Percentiles rank a stretch among this genome's conserved stretches.
These are phyloP conservation scores for Goniozus legneri DNA, from an alignment of 1,140 invertebrate species.

Conservation along the genomic window DNA sequence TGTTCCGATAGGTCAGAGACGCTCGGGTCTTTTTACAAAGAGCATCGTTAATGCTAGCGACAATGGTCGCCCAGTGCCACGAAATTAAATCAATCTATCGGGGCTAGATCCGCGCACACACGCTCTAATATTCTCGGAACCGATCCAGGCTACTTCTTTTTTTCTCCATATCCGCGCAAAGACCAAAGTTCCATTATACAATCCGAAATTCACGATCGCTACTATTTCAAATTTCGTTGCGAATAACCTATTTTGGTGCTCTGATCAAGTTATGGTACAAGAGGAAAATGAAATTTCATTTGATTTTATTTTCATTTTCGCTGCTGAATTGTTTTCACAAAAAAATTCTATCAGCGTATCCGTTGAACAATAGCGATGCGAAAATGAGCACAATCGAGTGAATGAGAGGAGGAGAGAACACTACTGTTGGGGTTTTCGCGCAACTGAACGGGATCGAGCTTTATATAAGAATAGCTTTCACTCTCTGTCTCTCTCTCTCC, in stretches of 20 bases:
- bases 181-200: too few relatives aligned
- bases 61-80: slow-evolving; percentile 1
- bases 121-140: background rate
- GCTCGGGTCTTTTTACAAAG: slow-evolving; percentile 11
- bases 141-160: background rate
- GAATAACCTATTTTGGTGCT: background rate
- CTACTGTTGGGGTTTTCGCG: too few relatives aligned
- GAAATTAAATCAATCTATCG: background rate
- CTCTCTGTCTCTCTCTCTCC: too few relatives aligned
- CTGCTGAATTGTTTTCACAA: too few relatives aligned
- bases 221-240: background rate
- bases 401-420: background rate
- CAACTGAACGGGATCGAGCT: background rate
- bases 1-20: slow-evolving; percentile 34
- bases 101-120: too few relatives aligned
- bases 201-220: background rate
- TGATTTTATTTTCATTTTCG: too few relatives aligned
- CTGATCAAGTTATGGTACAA: background rate
- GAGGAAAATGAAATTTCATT: background rate
- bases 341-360: background rate
- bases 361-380: background rate
- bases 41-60: background rate
- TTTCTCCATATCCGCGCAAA: slow-evolving; percentile 1
- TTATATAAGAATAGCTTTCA: background rate
- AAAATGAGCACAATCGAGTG: background rate